Evolutionary conservation across 2,797 vertebrate species (phyloP), one percentile per base, ranked within the genome.

Genomic region (Nyctibius grandis): DNA sequence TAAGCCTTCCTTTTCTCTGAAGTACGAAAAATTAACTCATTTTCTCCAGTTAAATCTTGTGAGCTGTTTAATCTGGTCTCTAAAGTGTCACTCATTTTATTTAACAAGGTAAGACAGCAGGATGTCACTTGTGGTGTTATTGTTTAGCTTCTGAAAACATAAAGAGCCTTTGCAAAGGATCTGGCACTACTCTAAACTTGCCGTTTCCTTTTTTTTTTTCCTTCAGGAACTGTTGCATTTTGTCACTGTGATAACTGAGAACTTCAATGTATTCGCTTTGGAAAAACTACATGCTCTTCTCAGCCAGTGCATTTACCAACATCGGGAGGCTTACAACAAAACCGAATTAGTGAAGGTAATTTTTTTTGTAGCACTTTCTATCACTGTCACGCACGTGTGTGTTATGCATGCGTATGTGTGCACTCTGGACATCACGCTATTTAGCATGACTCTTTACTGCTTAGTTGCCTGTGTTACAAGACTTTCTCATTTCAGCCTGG

Each of bases 221-320:
- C 92, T 91, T 74, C 95, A 99, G 99, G 97, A 97, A 94, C 97
- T 99, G 78, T 89, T 99, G 95, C 95, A 98, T 59, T 98, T 76
- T 87, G 96, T 98, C 53, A 96, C 98, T 72, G 34, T 91, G 23
- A 98, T 98, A 98, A 99, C 98, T 11, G 96, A 98, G 77, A 96
- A 97, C n/a, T 99, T 98, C n/a, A 98, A 97, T 96, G 96, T 99
- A 67, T 98, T 98, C 92, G 98, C 98, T 48, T 94, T 99, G 92
- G 99, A 99, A 97, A 99, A 99, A 97, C 97, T 99, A 4, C 99
- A 99, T 18, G 99, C 99, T 54, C 61, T 99, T 45, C 98, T 99
- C 80, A 99, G 99, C 92, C 99, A 99, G 91, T 98, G 99, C 95
- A 98, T 99, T 95, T 99, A 99, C 93, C 98, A 97, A 82, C 99